These are phyloP conservation scores for Aquatica leii DNA, from an alignment of 2,888 invertebrate genomes.

Conservation along the genomic window DNA sequence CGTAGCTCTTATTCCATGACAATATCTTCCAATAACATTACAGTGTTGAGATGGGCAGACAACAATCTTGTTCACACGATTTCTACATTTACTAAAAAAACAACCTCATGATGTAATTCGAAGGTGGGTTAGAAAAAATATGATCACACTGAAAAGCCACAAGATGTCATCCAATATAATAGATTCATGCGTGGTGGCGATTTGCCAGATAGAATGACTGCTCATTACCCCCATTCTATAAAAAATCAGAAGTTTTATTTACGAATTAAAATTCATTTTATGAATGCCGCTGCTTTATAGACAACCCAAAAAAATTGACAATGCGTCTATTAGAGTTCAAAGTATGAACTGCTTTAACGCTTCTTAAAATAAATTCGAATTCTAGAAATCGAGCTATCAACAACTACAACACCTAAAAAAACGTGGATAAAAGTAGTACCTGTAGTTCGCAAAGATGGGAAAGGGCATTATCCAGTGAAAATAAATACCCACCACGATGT, in stretches of 20 bases:
- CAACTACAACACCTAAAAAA: too few species aligned
- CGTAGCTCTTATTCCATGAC: slow-evolving; percentile 20
- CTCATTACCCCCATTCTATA: neutral
- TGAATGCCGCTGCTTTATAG: neutral
- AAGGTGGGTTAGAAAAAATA: slow-evolving; percentile 31
- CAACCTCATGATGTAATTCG: slow-evolving; percentile 24
- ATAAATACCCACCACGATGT: neutral
- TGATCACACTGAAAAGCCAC: neutral
- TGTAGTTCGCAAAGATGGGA: neutral
- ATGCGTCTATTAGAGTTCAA: neutral
- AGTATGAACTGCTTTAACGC: neutral
- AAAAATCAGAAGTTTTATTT: too few species aligned
- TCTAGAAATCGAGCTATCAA: too few species aligned
- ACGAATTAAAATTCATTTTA: neutral
- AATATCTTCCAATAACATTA: slow-evolving; percentile 30
- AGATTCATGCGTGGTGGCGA: neutral
- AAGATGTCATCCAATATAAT: too few species aligned
- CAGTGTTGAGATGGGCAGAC: slow-evolving; percentile 27
- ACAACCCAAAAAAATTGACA: neutral
- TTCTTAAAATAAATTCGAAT: neutral
- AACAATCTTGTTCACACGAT: slow-evolving; percentile 17
- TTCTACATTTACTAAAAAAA: slow-evolving; percentile 25
- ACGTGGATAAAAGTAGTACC: neutral
- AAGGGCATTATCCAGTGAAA: neutral
- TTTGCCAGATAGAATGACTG: neutral